Evolutionary conservation across 1,140 invertebrate species (phyloP).

Genomic region (Drosophila pseudoobscura): DNA sequence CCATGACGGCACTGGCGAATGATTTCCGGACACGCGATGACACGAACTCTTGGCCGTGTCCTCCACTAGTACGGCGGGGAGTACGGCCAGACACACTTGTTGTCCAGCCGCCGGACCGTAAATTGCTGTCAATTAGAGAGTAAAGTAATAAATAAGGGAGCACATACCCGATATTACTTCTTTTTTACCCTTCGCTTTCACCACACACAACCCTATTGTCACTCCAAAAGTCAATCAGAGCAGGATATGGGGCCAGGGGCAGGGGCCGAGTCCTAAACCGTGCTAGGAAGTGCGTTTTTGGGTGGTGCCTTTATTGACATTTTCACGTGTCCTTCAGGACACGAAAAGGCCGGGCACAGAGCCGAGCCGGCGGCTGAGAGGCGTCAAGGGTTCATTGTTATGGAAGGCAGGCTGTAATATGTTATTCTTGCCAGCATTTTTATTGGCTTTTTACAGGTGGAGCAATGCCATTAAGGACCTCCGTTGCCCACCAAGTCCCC

Average conservation of each 20-base stretch:
- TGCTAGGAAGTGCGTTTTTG: background rate
- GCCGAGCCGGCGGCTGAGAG: background rate
- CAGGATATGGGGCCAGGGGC: background rate
- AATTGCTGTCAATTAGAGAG: conserved; percentile 75
- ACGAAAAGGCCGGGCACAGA: conserved; percentile 28
- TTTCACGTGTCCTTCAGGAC: conserved; percentile 59
- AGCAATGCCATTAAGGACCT: conserved; percentile 57
- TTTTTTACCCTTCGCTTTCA: too few species aligned
- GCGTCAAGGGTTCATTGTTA: conserved; percentile 49
- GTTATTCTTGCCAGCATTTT: conserved; percentile 68
- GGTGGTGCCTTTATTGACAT: conserved; percentile 72
- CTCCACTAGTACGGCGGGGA: too few species aligned
- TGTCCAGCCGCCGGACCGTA: conserved; percentile 55
- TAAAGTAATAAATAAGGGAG: conserved; percentile 71
- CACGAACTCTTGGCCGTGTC: too few species aligned
- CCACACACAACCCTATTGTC: conserved; percentile 1
- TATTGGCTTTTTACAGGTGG: conserved; percentile 60
- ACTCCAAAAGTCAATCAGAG: conserved; percentile 29
- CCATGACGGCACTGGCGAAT: conserved; percentile 11
- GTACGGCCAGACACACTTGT: conserved; percentile 52
- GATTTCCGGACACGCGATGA: conserved; percentile 55
- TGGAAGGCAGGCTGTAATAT: conserved; percentile 63
- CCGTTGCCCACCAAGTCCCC: background rate
- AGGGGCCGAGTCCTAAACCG: background rate
- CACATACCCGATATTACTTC: background rate